Evolutionary conservation across 1,140 invertebrate genomes (phyloP).

Genomic region (Babylonia areolata): DNA sequence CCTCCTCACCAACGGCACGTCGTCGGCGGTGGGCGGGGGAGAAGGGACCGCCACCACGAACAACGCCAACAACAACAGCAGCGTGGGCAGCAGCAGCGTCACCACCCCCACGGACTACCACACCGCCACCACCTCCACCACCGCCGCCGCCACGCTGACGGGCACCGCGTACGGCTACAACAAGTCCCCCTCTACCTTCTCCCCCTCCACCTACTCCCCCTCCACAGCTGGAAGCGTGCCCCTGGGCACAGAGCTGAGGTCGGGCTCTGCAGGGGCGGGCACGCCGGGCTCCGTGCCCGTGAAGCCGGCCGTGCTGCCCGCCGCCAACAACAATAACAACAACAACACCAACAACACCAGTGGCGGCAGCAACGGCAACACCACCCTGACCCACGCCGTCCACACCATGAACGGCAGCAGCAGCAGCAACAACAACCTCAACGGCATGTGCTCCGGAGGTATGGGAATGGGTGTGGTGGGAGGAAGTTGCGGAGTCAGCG

Average conservation of each 20-base stretch:
- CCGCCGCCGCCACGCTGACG: background rate
- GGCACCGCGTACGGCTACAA: background rate
- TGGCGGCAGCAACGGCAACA: constrained; percentile 28
- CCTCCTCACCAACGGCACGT: constrained; percentile 7
- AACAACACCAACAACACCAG: constrained; percentile 31
- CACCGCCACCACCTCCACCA: background rate
- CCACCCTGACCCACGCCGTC: background rate
- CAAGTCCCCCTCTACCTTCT: constrained; percentile 29
- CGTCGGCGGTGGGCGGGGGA: background rate
- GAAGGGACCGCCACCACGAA: background rate
- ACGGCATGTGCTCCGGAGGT: background rate
- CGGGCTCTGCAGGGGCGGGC: background rate
- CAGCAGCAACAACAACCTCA: background rate
- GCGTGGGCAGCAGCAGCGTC: background rate
- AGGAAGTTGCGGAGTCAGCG: background rate
- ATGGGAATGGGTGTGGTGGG: background rate
- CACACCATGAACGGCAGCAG: constrained; percentile 1
- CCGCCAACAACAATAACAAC: constrained; percentile 21
- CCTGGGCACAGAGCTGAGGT: background rate
- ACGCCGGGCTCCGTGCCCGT: background rate
- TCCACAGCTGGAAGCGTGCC: constrained; percentile 7
- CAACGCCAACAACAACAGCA: background rate
- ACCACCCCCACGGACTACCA: background rate
- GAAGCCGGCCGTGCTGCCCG: constrained; percentile 21
- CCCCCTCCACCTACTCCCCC: background rate